These are phyloP conservation scores for Chrysogorgia sp. DNA, from an alignment of 92 coral and sea anemone species.

Conservation along the genomic window DNA sequence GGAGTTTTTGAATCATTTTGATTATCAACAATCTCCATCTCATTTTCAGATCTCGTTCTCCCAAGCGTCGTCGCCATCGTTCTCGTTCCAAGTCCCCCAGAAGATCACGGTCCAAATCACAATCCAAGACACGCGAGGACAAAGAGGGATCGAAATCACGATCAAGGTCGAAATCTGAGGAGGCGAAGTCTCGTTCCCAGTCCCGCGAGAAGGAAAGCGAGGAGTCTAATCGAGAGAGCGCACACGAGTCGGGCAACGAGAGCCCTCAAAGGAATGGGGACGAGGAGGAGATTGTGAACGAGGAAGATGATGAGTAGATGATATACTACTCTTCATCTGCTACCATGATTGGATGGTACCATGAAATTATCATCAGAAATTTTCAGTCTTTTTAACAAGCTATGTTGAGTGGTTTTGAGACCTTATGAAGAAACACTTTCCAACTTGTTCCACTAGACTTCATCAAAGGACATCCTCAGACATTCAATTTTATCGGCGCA, in stretches of 20 bases:
- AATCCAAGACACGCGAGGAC: constrained; percentile 55
- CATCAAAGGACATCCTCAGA: too few relatives aligned
- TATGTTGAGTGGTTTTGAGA: too few relatives aligned
- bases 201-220: constrained; percentile 71
- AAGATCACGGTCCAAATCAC: constrained; percentile 73
- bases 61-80: constrained; percentile 82
- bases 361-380: too few relatives aligned
- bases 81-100: constrained; percentile 59
- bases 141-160: constrained; percentile 64
- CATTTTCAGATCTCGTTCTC: constrained; percentile 73
- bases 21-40: too few relatives aligned
- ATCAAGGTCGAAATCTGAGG: constrained; percentile 65
- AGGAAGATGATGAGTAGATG: constrained; percentile 58
- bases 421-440: too few relatives aligned
- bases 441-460: too few relatives aligned
- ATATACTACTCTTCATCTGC: too few relatives aligned
- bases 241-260: constrained; percentile 59
- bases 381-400: too few relatives aligned
- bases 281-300: constrained; percentile 70
- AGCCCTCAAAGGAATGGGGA: constrained; percentile 48
- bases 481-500: too few relatives aligned
- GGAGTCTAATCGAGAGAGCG: constrained; percentile 62
- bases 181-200: constrained; percentile 70
- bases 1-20: neutral
- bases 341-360: too few relatives aligned